A percentile compares a stretch with the other conserved stretches of the same genome.
phyloP scores from a whole-genome alignment of 2,888 invertebrate genomes.

The Leptopilina drosophilae region DNA sequence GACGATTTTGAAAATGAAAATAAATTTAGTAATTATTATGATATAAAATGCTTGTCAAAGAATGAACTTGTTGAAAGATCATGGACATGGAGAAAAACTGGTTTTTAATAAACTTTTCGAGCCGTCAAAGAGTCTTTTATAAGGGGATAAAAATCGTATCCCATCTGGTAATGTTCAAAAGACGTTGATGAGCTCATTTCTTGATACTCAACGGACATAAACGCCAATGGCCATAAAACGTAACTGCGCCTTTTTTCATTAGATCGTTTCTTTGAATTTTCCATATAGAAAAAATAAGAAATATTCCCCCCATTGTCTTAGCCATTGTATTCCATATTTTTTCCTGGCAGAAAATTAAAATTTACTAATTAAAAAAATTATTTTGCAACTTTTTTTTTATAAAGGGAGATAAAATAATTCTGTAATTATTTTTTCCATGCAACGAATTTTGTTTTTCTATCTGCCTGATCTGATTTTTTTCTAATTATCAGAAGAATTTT shows the following conservation, averaged over 20 bases:
- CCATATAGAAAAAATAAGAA: slow-evolving; percentile 1
- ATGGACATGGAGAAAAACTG: slow-evolving; percentile 19
- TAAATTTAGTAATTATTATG: slow-evolving; percentile 1
- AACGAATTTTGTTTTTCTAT: no score
- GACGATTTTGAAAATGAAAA: slow-evolving; percentile 6
- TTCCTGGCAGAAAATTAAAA: not conserved
- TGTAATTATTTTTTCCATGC: no score
- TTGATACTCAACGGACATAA: slow-evolving; percentile 34
- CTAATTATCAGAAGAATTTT: no score
- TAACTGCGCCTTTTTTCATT: slow-evolving; percentile 35
- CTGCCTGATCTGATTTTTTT: no score
- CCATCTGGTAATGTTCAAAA: slow-evolving; percentile 38
- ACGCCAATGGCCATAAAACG: slow-evolving; percentile 23
- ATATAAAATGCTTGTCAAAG: slow-evolving; percentile 30
- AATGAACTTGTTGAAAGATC: slow-evolving; percentile 35
- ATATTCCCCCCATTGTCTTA: slow-evolving; percentile 1
- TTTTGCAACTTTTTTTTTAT: no score
- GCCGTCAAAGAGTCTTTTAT: slow-evolving; percentile 35
- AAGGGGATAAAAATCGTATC: slow-evolving; percentile 36
- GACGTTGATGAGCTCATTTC: slow-evolving; percentile 40
- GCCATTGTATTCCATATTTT: not conserved
- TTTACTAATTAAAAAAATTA: no score
- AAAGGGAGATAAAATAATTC: no score
- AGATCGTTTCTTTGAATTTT: slow-evolving; percentile 29
- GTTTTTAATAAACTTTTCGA: slow-evolving; percentile 39